Evolutionary conservation across 2,113 vertebrate genomes (phyloP), one percentile per base, ranked within the genome.

Genomic region (Proteles cristata): DNA sequence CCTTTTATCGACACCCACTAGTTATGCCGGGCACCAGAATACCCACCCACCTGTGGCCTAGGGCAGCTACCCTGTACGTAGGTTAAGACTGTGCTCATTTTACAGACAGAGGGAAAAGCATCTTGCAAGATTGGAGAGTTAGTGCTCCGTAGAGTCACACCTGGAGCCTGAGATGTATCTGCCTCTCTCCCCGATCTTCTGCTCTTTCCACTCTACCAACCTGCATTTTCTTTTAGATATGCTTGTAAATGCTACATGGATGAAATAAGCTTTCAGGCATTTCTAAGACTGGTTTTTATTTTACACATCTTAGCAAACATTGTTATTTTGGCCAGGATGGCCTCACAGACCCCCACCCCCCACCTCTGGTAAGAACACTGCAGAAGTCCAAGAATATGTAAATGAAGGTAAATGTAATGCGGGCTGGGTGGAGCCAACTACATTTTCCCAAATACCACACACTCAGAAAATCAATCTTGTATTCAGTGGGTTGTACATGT

Each of bases 381-480:
- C 5, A 84, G 43, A 53, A 94, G 33, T 61, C 45, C 58, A 92
- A 28, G 61, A 92, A 81, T 95, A 25, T 84, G 71, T 71, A 58
- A 96, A 93, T 53, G 58, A 96, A 48, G 68, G 92, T 93, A 74
- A 95, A 81, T 4, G 53, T 76, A 82, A 85, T 79, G 31, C 19
- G 71, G 39, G n/a, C 61, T 11, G 19, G 55, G 63, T 68, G 17
- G 26, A 85, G 17, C 58, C 94, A 77, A 26, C 39, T 94, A 11
- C 68, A 16, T 87, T 92, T 83, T 92, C 84, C 71, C 50, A 50
- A 97, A 69, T 89, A 65, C 71, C 92, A 90, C 91, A 93, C 43
- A 50, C 83, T 97, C 53, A 39, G 76, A 92, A 96, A 94, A 93
- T 90, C 97, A 94, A 5, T 94, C 61, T 87, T 85, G 7, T 80